Evolutionary conservation across 2,113 vertebrate genomes (phyloP), one percentile per base, ranked within the genome.

Genomic region (Strix uralensis): DNA sequence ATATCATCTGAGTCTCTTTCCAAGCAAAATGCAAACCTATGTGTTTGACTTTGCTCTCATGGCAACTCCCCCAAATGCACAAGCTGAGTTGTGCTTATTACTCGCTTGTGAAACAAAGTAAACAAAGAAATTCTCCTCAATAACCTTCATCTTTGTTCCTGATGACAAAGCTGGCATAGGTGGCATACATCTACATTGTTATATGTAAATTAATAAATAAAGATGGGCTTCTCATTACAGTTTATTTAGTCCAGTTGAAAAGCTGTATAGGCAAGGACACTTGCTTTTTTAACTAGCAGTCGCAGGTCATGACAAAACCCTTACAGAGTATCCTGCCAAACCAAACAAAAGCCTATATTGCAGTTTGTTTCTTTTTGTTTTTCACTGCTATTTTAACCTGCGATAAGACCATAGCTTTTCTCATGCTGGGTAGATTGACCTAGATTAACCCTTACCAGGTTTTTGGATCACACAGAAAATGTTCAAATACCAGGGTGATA

Each of bases 371-470:
- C 46, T 73, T 46, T 90, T 75, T 69, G 8, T 0, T 86, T 93
- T 71, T 82, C 78, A n/a, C 15, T 82, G 57, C 9, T 79, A 14
- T 91, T 96, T 96, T 88, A 92, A 95, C 88, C 51, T 86, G 11
- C 2, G 38, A 66, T 88, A 94, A 96, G 17, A 82, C 27, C 36
- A 55, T 17, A 65, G 62, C n/a, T 91, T 92, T 94, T 72, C 69
- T 88, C 54, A 15, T 61, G 78, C 75, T 44, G 26, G 15, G 65
- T 36, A 92, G 47, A 36, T 63, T 81, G 73, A 94, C 67, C 79
- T 85, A 88, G 70, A 82, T 87, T 94, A 91, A 92, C 78, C 65
- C 36, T 65, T 75, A 38, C 34, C 34, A 73, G n/a, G 63, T 73
- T 94, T 91, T 44, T 69, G 51, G 52, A 77, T 90, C 14, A 11